phyloP scores from a whole-genome alignment of 64 coral and sea anemone genomes.

The Orbicella faveolata region DNA sequence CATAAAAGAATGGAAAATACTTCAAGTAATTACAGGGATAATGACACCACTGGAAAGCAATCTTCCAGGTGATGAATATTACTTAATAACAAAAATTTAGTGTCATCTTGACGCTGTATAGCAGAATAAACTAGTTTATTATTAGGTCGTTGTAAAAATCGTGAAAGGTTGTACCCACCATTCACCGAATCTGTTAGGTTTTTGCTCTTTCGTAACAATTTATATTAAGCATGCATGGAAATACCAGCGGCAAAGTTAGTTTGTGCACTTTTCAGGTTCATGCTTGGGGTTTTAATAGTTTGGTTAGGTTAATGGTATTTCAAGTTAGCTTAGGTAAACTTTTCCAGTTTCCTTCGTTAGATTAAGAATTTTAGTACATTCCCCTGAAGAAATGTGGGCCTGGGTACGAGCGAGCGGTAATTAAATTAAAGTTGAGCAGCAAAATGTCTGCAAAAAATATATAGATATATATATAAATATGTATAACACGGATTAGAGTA shows the following conservation, averaged over 20 bases:
- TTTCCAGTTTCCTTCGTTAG: neutral
- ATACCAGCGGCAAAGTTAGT: neutral
- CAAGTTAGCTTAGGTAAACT: neutral
- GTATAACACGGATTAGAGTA: neutral
- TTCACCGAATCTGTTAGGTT: neutral
- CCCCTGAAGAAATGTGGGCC: neutral
- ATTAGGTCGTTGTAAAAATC: neutral
- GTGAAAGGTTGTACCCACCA: neutral
- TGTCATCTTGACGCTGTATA: neutral
- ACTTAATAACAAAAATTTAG: neutral
- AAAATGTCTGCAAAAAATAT: neutral
- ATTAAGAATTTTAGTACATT: neutral
- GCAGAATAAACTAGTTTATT: constrained; percentile 5
- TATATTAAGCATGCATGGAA: neutral
- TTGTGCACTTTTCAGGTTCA: neutral
- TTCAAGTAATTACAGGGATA: neutral
- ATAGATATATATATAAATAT: constrained; percentile 22
- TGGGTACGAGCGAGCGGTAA: neutral
- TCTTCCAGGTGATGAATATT: constrained; percentile 28
- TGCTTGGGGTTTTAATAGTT: neutral
- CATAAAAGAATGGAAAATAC: neutral
- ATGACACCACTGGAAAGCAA: neutral
- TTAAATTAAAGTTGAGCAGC: neutral
- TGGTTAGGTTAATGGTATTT: neutral
- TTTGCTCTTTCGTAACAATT: neutral